Percentiles rank a stretch among this genome's conserved stretches.
These are phyloP conservation scores for Xestia ashworthii DNA, from an alignment of 2,888 invertebrate species.

Conservation along the genomic window DNA sequence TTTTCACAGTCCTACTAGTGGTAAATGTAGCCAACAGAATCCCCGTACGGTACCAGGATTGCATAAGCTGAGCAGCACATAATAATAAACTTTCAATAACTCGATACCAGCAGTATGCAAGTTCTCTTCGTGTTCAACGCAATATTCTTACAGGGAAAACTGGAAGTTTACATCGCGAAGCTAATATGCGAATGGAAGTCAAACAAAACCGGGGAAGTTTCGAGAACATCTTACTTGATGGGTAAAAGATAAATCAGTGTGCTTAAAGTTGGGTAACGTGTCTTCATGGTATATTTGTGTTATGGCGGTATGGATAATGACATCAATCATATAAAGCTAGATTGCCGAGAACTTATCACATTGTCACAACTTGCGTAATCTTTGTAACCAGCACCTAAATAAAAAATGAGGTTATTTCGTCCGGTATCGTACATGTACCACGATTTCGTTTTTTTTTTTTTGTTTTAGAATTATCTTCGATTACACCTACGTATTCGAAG, in stretches of 20 bases:
- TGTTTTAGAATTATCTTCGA: too few relatives aligned
- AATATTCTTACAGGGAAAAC: conserved; percentile 47
- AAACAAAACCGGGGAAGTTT: conserved; percentile 29
- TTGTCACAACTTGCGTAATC: neutral
- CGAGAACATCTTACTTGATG: conserved; percentile 21
- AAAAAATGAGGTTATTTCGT: neutral
- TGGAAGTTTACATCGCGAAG: conserved; percentile 27
- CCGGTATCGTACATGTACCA: neutral
- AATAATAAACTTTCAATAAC: conserved; percentile 26
- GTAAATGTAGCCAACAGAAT: neutral
- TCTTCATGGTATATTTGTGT: neutral
- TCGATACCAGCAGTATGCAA: conserved; percentile 15
- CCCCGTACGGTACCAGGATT: conserved; percentile 11
- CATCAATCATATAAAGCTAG: neutral
- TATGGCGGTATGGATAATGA: neutral
- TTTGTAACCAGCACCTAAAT: neutral
- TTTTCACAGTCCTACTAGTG: neutral
- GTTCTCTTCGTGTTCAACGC: conserved; percentile 22
- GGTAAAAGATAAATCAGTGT: neutral
- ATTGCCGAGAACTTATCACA: neutral
- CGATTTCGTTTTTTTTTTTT: neutral
- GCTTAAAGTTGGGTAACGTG: neutral
- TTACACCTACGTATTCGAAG: too few relatives aligned
- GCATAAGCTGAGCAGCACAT: conserved; percentile 34
- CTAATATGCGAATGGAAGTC: conserved; percentile 39